Percentiles rank a stretch among this genome's conserved stretches.
These are phyloP conservation scores for Nettapus auritus DNA, from an alignment of 2,113 vertebrate species.

Conservation along the genomic window DNA sequence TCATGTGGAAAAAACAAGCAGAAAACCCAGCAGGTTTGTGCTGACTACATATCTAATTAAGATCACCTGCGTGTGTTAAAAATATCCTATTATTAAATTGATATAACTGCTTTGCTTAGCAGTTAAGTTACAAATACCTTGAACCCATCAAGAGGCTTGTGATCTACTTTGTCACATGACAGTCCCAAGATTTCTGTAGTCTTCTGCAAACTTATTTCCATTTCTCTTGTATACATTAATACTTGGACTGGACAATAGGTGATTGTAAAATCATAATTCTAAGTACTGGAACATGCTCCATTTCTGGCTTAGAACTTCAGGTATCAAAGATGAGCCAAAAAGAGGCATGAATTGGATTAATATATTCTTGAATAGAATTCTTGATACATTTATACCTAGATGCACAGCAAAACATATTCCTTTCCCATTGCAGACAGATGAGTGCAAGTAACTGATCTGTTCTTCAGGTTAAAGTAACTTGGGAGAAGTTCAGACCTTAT, in stretches of 20 bases:
- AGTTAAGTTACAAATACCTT: constrained; percentile 1
- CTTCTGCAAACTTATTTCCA: neutral
- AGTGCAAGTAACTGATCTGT: neutral
- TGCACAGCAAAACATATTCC: neutral
- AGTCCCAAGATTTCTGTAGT: neutral
- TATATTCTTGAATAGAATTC: neutral
- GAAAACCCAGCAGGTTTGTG: neutral
- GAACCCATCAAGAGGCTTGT: neutral
- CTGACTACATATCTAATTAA: neutral
- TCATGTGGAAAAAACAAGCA: neutral
- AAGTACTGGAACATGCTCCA: neutral
- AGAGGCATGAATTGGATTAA: neutral
- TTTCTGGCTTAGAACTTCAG: neutral
- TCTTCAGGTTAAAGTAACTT: neutral
- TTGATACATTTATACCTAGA: neutral
- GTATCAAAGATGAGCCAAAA: neutral
- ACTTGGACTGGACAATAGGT: neutral
- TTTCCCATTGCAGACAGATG: neutral
- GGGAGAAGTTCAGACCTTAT: neutral
- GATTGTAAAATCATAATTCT: neutral
- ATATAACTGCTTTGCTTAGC: neutral
- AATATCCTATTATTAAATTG: neutral
- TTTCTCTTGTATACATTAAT: neutral
- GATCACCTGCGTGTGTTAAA: neutral
- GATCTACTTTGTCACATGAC: neutral